Base-by-base conservation (phyloP, 2,888 invertebrate genomes). In the Chloroclystis v-ata region DNA sequence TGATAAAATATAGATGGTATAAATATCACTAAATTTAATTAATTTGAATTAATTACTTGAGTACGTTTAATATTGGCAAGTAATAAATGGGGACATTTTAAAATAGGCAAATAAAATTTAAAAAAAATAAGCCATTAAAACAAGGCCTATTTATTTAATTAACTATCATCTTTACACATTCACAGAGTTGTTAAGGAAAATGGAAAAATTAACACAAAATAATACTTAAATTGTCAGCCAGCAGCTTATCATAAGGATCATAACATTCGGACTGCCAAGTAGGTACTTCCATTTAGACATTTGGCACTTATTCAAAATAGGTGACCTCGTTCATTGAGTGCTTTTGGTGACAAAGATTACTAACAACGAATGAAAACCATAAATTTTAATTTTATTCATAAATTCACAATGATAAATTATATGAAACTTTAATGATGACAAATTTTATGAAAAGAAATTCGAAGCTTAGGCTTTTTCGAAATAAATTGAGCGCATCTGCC, bases 271-370 rank as follows among this genome's bases (percentile, higher is more conserved):
- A 47, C 44, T 59, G 59, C 59, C 59, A 59, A 58, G 56, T n/a
- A n/a, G n/a, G n/a, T 35, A 35, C 16, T 46, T 43, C 52, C 53
- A 47, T 56, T 49, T 54, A 52, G 52, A 59, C 47, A 53, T 57
- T 59, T 59, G 59, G 59, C 59, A 52, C 52, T 48, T 53, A 43
- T 53, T 59, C 59, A 59, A 55, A 57, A 57, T 51, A 48, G 42
- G 44, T 55, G 54, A 57, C 59, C 59, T 52, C 59, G 38, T 59
- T 59, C 28, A 49, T 52, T 43, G 48, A 56, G 54, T 55, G 57
- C 54, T 50, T 53, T 55, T 47, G 47, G 55, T 55, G 56, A 56
- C 58, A 59, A 37, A 51, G 47, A 41, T 46, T 47, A 47, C 46
- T 49, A 47, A 44, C 45, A 38, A 13, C 39, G 39, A 26, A 13